Base-by-base conservation (phyloP, 2,113 vertebrate species). In the Pholis gunnellus region DNA sequence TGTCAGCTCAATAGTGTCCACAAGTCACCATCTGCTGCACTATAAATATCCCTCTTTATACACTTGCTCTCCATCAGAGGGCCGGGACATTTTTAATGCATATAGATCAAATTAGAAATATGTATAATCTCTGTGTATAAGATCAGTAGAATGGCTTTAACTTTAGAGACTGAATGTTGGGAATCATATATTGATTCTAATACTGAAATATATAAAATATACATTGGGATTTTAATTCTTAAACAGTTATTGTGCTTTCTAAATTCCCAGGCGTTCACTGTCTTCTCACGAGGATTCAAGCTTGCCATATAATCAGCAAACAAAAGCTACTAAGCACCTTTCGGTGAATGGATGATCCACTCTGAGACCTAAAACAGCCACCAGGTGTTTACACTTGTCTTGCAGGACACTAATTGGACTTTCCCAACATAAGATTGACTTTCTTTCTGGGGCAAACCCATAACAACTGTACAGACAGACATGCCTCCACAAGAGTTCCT, bases 391-490 rank as follows among this genome's bases (percentile, higher is more conserved):
- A 85, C 74, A 73, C 74, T 89, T 81, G 80, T 82, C 57, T 65
- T 65, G 48, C 40, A 68, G 73, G 67, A 80, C 79, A 82, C 82
- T 54, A 64, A 83, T 84, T 69, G 72, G 52, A 81, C 75, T 75
- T 87, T 85, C 74, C 82, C 78, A 87, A 72, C 70, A 67, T 59
- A 48, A 85, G 59, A 44, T 60, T 54, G 63, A 78, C 78, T 86
- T 87, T 88, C 75, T 79, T 85, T 85, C 54, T 48, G 67, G 79
- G 63, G 80, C 44, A 27, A 81, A 92, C 65, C 83, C 79, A 74
- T 64, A 87, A 93, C 87, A 93, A 93, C 83, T 79, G 54, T 85
- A 77, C 72, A 72, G 75, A 70, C 31, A 78, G 84, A 69, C 90
- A 36, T 74, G 91, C 76, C 80, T 84, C 68, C 50, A 72, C 88